phyloP scores from a whole-genome alignment of 1,140 invertebrate species.

The Ceratoteleas bidentatus region DNA sequence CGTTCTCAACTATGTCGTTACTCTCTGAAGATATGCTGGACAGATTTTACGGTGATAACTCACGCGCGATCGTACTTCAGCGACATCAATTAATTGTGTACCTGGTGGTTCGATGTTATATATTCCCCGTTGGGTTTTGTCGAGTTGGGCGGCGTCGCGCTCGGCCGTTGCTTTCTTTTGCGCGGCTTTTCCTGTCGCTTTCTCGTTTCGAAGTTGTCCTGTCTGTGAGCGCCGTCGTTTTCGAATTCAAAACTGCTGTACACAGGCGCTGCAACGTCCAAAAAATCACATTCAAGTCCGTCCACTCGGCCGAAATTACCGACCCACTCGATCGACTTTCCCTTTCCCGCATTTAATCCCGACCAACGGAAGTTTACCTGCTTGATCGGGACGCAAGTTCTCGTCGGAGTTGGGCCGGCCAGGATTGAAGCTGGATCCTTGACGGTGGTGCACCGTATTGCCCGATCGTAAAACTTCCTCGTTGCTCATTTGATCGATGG shows the following conservation, averaged over 20 bases:
- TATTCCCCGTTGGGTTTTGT: conserved; percentile 76
- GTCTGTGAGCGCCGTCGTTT: conserved; percentile 81
- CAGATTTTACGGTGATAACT: conserved; percentile 23
- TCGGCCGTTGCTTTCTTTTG: conserved; percentile 73
- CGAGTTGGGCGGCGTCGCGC: conserved; percentile 70
- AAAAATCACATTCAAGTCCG: no score
- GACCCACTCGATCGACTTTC: no score
- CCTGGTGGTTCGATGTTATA: conserved; percentile 77
- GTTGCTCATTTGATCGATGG: conserved; percentile 88
- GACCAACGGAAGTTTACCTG: conserved; percentile 68
- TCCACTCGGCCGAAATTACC: no score
- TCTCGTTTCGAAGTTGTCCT: conserved; percentile 66
- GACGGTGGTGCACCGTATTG: conserved; percentile 77
- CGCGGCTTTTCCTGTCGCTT: conserved; percentile 74
- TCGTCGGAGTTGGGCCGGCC: conserved; percentile 76
- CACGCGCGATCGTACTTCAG: conserved; percentile 26
- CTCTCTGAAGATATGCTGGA: conserved; percentile 38
- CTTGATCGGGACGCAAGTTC: conserved; percentile 75
- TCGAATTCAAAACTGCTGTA: conserved; percentile 73
- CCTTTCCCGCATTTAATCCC: no score
- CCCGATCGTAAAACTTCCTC: conserved; percentile 85
- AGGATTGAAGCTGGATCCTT: conserved; percentile 74
- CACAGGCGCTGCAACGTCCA: conserved; percentile 73
- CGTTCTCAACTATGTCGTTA: conserved; percentile 23
- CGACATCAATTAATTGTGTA: conserved; percentile 61